phyloP scores from a whole-genome alignment of 2,797 vertebrate species.

The Oreochromis grahami region DNA sequence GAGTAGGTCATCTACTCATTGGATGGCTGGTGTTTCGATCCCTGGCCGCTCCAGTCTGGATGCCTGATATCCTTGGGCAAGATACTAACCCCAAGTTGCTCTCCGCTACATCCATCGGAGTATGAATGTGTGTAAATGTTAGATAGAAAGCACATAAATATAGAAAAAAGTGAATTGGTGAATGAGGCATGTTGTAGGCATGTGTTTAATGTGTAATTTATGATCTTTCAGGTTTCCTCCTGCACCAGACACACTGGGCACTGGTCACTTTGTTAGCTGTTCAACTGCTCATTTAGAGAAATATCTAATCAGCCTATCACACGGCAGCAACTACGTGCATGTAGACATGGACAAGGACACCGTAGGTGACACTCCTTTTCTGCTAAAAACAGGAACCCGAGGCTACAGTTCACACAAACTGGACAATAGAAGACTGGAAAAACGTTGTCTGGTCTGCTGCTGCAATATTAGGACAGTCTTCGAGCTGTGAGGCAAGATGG shows the following conservation, averaged over 20 bases:
- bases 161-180: not conserved
- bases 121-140: not conserved
- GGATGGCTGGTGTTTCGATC: not conserved
- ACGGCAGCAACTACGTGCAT: not conserved
- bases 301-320: not conserved
- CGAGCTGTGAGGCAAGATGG: not conserved
- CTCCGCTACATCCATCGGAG: fast-evolving
- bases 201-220: not conserved
- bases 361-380: not conserved
- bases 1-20: not conserved
- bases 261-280: not conserved
- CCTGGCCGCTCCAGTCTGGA: not conserved
- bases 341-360: not conserved
- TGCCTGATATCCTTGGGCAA: not conserved
- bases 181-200: not conserved
- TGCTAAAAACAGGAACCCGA: not conserved
- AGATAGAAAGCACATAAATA: not conserved
- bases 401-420: not conserved
- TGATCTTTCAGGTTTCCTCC: not conserved
- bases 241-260: not conserved
- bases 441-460: not conserved
- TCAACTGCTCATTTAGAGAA: not conserved
- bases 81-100: not conserved
- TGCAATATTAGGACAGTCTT: not conserved
- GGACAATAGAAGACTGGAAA: not conserved